Evolutionary conservation across 2,113 vertebrate genomes (phyloP).

Genomic region (Gymnarchus niloticus): DNA sequence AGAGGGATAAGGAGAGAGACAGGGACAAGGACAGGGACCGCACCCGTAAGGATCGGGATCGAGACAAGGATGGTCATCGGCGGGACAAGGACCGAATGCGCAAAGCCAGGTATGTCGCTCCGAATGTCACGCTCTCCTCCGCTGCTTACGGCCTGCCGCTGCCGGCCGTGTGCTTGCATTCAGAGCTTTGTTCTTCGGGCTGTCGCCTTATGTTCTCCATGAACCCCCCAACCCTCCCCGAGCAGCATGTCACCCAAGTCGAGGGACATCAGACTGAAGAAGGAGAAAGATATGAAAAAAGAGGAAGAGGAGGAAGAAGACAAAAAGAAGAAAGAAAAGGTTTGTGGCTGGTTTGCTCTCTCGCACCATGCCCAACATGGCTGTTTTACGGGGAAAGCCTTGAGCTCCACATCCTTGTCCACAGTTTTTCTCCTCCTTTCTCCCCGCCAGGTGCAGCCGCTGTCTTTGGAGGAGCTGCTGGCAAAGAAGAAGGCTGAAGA

Average conservation of each 20-base stretch:
- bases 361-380: background rate
- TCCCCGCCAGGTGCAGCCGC: slow-evolving; percentile 71
- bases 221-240: no score
- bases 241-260: slow-evolving; percentile 75
- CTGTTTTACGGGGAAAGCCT: background rate
- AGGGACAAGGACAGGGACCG: slow-evolving; percentile 67
- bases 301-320: slow-evolving; percentile 82
- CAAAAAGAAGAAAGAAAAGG: slow-evolving; percentile 82
- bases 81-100: slow-evolving; percentile 78
- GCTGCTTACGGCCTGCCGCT: no score
- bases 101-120: slow-evolving; percentile 68
- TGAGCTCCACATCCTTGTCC: background rate
- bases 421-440: background rate
- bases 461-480: slow-evolving; percentile 92
- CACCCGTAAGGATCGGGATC: slow-evolving; percentile 75
- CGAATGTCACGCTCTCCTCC: background rate
- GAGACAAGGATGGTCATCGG: slow-evolving; percentile 77
- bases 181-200: no score
- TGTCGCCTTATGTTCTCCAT: no score
- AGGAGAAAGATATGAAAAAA: slow-evolving; percentile 75
- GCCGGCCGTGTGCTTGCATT: no score
- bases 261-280: slow-evolving; percentile 77
- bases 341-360: slow-evolving; percentile 37
- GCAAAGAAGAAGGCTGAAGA: slow-evolving; percentile 96
- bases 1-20: slow-evolving; percentile 73